Percentiles rank a stretch among this genome's conserved stretches.
phyloP scores from a whole-genome alignment of 2,113 vertebrate species.

The Phocoena phocoena region DNA sequence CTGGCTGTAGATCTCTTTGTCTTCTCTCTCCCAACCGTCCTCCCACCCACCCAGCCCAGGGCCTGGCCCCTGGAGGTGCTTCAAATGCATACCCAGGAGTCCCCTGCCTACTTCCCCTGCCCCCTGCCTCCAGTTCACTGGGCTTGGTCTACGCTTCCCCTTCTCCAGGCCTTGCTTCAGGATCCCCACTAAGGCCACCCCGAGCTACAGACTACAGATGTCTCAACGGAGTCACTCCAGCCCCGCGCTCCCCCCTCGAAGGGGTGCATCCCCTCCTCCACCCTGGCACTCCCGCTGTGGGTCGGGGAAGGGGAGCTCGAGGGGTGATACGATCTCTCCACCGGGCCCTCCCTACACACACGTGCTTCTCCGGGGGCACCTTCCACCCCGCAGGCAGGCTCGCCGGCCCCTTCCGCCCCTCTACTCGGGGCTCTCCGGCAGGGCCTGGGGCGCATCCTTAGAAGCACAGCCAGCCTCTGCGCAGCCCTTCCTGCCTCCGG shows the following conservation, averaged over 20 bases:
- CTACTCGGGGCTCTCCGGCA: neutral
- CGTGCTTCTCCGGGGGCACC: neutral
- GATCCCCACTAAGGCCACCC: neutral
- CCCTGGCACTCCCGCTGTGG: neutral
- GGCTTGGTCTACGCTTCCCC: neutral
- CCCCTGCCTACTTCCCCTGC: too few species aligned
- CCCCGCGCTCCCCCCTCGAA: neutral
- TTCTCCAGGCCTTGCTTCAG: neutral
- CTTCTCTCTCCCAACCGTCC: neutral
- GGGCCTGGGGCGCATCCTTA: neutral
- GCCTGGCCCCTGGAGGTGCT: neutral
- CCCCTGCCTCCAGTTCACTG: neutral
- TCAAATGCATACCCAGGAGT: neutral
- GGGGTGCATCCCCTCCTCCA: neutral
- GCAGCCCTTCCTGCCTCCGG: neutral
- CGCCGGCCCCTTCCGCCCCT: neutral
- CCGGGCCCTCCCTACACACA: neutral
- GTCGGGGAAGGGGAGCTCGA: neutral
- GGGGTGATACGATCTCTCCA: conserved; percentile 27
- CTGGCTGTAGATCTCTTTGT: neutral
- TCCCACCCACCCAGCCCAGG: neutral
- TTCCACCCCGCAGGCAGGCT: neutral
- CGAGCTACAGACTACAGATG: neutral
- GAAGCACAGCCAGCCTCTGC: neutral
- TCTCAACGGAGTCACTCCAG: conserved; percentile 26